A percentile compares a stretch with the other conserved stretches of the same genome.
Conservation (phyloP, 2,113 vertebrate species). For the Ellobius talpinus region DNA sequence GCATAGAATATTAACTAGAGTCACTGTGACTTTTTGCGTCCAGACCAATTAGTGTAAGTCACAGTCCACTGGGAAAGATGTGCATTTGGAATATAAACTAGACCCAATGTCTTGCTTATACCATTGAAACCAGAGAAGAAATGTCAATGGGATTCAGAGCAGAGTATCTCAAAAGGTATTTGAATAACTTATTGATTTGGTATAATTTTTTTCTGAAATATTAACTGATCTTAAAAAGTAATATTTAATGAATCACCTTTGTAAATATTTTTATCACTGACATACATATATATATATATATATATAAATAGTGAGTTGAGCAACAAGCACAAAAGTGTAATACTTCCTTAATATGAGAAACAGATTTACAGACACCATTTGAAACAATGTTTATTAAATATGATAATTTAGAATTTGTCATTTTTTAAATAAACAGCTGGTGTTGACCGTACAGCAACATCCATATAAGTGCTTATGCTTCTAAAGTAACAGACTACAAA, state of each 20-base stretch:
- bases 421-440: constrained; percentile 17
- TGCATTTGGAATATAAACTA: neutral
- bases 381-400: neutral
- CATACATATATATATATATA: no score
- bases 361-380: neutral
- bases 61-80: neutral
- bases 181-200: neutral
- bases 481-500: neutral
- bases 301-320: no score
- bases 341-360: neutral
- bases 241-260: constrained; percentile 9
- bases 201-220: neutral
- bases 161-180: neutral
- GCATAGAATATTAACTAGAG: neutral
- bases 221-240: neutral
- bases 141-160: neutral
- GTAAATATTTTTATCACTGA: neutral
- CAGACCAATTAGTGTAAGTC: neutral
- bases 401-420: neutral
- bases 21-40: neutral
- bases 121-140: neutral
- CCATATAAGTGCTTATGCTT: neutral
- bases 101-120: neutral
- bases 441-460: neutral
- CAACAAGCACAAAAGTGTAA: neutral